Conservation (phyloP, 2,888 invertebrate genomes). For the Sarcophaga rosellei region DNA sequence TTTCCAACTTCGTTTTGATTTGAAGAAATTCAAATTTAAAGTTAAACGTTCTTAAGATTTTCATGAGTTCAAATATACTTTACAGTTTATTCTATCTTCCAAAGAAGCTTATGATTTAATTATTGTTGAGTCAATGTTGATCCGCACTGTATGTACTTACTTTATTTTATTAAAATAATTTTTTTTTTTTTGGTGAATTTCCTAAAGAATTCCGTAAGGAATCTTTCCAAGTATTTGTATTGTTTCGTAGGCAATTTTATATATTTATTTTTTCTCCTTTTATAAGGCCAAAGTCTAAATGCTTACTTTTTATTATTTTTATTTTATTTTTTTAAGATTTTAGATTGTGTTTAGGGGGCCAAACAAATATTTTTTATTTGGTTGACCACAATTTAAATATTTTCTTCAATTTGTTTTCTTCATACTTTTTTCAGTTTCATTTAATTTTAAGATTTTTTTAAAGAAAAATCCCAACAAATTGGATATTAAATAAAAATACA, state of each 20-base stretch:
- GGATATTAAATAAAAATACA: not conserved
- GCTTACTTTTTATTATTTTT: not conserved
- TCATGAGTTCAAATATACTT: too few species aligned
- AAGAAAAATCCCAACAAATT: slow-evolving; percentile 22
- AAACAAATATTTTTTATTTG: slow-evolving; percentile 26
- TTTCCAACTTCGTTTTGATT: too few species aligned
- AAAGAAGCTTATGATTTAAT: too few species aligned
- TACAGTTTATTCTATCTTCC: too few species aligned
- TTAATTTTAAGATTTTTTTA: not conserved
- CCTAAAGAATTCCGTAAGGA: not conserved
- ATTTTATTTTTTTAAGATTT: not conserved
- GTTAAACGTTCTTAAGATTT: too few species aligned
- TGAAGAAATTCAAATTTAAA: too few species aligned
- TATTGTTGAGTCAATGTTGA: too few species aligned
- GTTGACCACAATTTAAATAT: slow-evolving; percentile 31
- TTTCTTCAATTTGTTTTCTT: not conserved
- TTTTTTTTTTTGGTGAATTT: not conserved
- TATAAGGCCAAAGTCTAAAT: too few species aligned
- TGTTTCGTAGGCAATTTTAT: not conserved
- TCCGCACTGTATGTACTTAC: too few species aligned
- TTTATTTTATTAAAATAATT: not conserved
- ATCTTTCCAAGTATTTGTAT: not conserved
- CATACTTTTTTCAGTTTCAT: not conserved
- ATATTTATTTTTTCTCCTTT: too few species aligned
- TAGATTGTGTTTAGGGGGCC: not conserved